Percentiles rank a stretch among this genome's conserved stretches.
These are phyloP conservation scores for Pentamera pediparva DNA, from an alignment of 53 echinoderm and acorn worm genomes.

Conservation along the genomic window DNA sequence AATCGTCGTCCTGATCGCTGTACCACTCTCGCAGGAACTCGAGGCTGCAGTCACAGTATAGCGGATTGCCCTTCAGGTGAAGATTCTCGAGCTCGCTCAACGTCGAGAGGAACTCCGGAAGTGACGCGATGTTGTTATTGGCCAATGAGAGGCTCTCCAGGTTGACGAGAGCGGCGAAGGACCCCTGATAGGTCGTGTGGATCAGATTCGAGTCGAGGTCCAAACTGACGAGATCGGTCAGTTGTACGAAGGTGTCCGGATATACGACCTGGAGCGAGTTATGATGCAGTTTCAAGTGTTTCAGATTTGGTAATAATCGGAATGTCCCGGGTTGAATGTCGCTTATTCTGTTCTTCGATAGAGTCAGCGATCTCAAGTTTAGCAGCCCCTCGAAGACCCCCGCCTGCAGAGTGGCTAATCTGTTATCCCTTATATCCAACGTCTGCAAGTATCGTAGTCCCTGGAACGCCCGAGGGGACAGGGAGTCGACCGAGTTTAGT, in stretches of 20 bases:
- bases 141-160: constrained; percentile 34
- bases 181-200: constrained; percentile 20
- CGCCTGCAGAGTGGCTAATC: constrained; percentile 18
- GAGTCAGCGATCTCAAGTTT: constrained; percentile 31
- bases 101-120: constrained; percentile 31
- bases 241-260: constrained; percentile 42
- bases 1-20: neutral
- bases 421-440: constrained; percentile 45
- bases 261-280: constrained; percentile 36
- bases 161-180: constrained; percentile 26
- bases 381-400: constrained; percentile 40
- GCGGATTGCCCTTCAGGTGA: constrained; percentile 40
- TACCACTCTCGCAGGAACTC: constrained; percentile 38
- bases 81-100: constrained; percentile 11
- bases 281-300: constrained; percentile 35
- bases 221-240: constrained; percentile 26
- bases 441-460: constrained; percentile 34
- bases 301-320: constrained; percentile 39
- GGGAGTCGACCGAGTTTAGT: constrained; percentile 25
- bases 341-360: constrained; percentile 39
- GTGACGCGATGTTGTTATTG: constrained; percentile 32
- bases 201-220: constrained; percentile 39
- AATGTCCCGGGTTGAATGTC: constrained; percentile 42
- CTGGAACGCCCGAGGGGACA: constrained; percentile 46
- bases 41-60: constrained; percentile 53